Percentiles rank a stretch among this genome's conserved stretches.
phyloP scores from a whole-genome alignment of 2,113 vertebrate species.

The Alces alces region DNA sequence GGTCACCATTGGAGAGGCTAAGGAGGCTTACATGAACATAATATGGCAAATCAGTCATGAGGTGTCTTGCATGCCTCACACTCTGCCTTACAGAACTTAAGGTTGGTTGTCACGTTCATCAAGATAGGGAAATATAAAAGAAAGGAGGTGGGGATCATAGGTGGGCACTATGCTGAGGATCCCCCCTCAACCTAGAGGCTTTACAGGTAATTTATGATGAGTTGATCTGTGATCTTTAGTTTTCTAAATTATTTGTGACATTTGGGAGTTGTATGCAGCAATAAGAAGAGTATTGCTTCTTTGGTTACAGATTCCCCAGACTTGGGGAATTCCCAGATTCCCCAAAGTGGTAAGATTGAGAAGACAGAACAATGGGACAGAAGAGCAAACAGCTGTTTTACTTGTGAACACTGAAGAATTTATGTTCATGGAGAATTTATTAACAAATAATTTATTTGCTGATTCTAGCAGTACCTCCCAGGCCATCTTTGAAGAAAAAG shows the following conservation, averaged over 20 bases:
- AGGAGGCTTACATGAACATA: background rate
- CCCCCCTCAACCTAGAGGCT: background rate
- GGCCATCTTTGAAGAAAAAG: background rate
- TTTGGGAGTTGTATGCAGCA: background rate
- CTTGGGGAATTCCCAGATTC: background rate
- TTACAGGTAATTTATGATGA: background rate
- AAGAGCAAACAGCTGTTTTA: background rate
- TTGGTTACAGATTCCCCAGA: background rate
- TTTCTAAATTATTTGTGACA: slow-evolving; percentile 17
- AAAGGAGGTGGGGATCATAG: background rate
- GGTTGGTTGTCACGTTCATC: background rate
- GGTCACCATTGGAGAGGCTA: background rate
- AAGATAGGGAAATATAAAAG: background rate
- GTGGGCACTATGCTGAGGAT: background rate
- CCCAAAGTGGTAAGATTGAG: background rate
- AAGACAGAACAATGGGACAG: background rate
- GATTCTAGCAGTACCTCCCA: background rate
- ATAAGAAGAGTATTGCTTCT: background rate
- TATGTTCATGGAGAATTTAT: background rate
- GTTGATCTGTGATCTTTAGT: background rate
- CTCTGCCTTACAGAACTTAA: background rate
- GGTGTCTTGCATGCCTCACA: background rate
- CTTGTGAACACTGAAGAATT: background rate
- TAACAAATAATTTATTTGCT: background rate
- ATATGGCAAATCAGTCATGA: background rate